These are phyloP conservation scores for Peromyscus eremicus DNA, from an alignment of 2,797 vertebrate species.

Conservation along the genomic window DNA sequence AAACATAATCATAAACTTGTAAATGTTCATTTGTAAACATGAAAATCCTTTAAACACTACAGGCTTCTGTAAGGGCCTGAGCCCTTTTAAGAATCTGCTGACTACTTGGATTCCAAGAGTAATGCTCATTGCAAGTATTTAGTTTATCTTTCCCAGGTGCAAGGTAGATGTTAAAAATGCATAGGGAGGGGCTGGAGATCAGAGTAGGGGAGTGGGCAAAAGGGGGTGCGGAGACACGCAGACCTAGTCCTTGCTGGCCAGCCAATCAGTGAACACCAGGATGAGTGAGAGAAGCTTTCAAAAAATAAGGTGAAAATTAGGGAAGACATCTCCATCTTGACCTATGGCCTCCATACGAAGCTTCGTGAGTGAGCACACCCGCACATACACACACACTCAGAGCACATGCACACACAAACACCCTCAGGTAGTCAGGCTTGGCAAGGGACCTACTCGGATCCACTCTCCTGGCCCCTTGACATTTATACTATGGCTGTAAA, in stretches of 20 bases:
- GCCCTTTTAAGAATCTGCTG: not conserved
- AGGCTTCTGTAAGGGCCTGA: not conserved
- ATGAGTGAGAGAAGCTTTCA: not conserved
- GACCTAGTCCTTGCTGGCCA: not conserved
- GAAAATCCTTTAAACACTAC: not conserved
- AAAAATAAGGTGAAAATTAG: not conserved
- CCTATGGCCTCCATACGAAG: not conserved
- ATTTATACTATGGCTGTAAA: not conserved
- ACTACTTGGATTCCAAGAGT: not conserved
- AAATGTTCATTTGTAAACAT: not conserved
- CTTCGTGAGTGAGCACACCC: not conserved
- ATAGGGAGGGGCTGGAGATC: not conserved
- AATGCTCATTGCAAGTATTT: not conserved
- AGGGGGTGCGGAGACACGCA: not conserved
- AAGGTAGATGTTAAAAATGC: not conserved
- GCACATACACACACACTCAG: not conserved
- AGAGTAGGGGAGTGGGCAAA: not conserved
- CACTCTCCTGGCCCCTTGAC: not conserved
- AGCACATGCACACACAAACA: not conserved
- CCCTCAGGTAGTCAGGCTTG: not conserved
- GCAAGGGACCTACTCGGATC: not conserved
- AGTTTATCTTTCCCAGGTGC: not conserved
- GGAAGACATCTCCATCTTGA: not conserved
- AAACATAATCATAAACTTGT: conserved; percentile 1
- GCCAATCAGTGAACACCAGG: not conserved